Evolutionary conservation across 2,888 invertebrate genomes (phyloP), one percentile per base, ranked within the genome.

Genomic region (Nebria brevicollis): DNA sequence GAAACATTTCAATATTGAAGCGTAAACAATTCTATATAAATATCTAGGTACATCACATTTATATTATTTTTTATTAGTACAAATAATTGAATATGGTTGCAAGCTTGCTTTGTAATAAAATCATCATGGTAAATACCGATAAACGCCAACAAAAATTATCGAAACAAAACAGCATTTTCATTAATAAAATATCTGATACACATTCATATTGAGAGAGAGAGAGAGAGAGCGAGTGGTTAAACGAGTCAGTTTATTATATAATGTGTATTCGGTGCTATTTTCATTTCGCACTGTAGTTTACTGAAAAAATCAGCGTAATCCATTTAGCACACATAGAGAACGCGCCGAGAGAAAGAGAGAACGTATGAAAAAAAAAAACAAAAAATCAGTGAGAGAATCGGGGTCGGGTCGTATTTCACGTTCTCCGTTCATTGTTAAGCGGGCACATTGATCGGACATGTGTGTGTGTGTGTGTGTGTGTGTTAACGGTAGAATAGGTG

Each of bases 401-500:
- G 75, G 79, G 79, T 75, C 75, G 75, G 75, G 54, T 80, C 80
- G 80, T 80, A 80, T 80, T 80, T 80, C 80, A 80, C 70, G 75
- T 43, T 80, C 75, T 80, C 75, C 80, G 75, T 68, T 80, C 80
- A 80, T 80, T 80, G 80, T 80, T 80, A 74, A 79, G 75, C 80
- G 80, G 41, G 75, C 25, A 70, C 80, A 80, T 80, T 80, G 80
- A 80, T 80, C 75, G 42, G 26, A 43, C 34, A 10, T 6, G 72
- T 8, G 26, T 25, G 34, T 34, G 34, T 26, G 11, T 34, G 11
- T 34, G 8, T 64, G 11, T 54, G 75, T 8, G 20, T 64, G 84
- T 83, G 82, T 82, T 85, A 84, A 83, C 83, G 83, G 79, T 83
- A 84, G 85, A 85, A 85, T 85, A 86, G 86, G 85, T 86, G 85